Percentiles rank a stretch among this genome's conserved stretches.
Conservation (phyloP, 1,140 invertebrate species). For the Pogonomyrmex californicus region DNA sequence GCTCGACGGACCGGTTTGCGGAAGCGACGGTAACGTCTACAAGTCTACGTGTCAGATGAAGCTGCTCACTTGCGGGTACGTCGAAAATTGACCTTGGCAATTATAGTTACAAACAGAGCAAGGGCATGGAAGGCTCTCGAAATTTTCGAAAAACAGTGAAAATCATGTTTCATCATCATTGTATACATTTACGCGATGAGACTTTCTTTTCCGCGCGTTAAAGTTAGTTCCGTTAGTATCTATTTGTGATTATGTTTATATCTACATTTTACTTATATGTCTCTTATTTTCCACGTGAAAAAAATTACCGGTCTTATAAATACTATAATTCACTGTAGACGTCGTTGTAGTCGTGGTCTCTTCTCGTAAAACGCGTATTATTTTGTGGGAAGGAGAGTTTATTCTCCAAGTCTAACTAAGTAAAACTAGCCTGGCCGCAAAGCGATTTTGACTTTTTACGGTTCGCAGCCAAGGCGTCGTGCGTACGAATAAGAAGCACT, state of each 20-base stretch:
- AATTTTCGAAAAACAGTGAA: background rate
- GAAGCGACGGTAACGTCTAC: constrained; percentile 97
- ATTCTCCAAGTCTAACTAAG: constrained; percentile 18
- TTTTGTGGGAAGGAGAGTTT: constrained; percentile 6
- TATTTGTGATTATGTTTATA: background rate
- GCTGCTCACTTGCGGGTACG: constrained; percentile 94
- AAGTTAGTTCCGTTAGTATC: background rate
- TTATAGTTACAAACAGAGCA: background rate
- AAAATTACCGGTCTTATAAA: constrained; percentile 8
- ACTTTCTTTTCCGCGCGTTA: background rate
- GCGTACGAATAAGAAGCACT: constrained; percentile 94
- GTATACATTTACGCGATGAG: background rate
- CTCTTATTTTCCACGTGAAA: background rate
- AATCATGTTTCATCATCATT: background rate
- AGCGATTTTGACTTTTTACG: constrained; percentile 44
- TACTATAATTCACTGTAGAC: background rate
- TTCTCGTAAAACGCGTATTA: background rate
- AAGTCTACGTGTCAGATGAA: constrained; percentile 98
- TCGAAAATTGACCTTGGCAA: background rate
- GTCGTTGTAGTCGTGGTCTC: background rate
- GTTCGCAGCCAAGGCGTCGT: constrained; percentile 92
- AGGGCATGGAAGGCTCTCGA: no score
- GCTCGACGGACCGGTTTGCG: constrained; percentile 95
- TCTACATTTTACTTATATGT: background rate
- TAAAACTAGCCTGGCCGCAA: constrained; percentile 54